phyloP scores from a whole-genome alignment of 2,888 invertebrate species.

The Phasia obesa region DNA sequence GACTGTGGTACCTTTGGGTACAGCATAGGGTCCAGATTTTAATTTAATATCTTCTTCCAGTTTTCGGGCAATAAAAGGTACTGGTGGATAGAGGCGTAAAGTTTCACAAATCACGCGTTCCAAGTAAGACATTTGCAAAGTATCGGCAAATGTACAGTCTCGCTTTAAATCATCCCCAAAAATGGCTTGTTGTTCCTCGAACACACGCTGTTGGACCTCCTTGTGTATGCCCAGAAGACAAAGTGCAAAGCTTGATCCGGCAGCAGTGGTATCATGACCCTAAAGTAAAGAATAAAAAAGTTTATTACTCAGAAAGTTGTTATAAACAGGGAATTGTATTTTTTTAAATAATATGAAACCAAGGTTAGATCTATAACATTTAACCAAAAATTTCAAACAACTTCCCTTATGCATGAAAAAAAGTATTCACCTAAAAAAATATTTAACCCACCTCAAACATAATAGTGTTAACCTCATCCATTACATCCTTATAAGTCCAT shows the following conservation, averaged over 20 bases:
- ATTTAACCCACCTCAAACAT: constrained; percentile 87
- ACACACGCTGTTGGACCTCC: constrained; percentile 89
- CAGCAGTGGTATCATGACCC: constrained; percentile 93
- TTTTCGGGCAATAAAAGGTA: constrained; percentile 89
- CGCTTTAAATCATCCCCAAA: constrained; percentile 89
- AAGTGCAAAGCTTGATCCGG: constrained; percentile 93
- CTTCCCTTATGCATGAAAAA: not conserved
- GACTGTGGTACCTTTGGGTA: constrained; percentile 89
- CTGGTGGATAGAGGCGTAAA: constrained; percentile 90
- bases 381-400: no score
- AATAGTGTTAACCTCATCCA: constrained; percentile 93
- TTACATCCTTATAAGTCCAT: constrained; percentile 90
- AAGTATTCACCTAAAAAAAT: not conserved
- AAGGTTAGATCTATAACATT: no score
- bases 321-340: no score
- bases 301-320: not conserved
- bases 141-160: constrained; percentile 89
- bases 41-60: constrained; percentile 86
- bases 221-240: constrained; percentile 91
- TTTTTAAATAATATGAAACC: no score
- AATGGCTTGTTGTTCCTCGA: constrained; percentile 88
- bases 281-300: constrained; percentile 73
- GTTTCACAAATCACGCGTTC: constrained; percentile 91
- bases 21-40: constrained; percentile 84
- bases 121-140: constrained; percentile 90